Conservation (phyloP, 2,888 invertebrate genomes). For the Leptopilina syphax region DNA sequence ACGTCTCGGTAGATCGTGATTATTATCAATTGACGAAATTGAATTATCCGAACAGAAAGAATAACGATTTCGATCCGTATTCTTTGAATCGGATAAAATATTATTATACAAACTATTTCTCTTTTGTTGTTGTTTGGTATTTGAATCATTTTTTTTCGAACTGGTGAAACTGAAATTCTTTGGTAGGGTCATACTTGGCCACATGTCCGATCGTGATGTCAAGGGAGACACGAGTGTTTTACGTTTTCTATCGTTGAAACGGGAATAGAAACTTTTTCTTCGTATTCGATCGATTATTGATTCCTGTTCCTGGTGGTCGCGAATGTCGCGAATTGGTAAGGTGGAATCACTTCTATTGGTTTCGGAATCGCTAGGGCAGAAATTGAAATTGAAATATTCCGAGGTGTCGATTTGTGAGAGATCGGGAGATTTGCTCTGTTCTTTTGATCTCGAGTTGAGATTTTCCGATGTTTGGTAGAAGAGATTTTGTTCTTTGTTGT, state of each 20-base stretch:
- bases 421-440: constrained; percentile 36
- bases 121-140: not conserved
- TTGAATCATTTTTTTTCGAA: not conserved
- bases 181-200: constrained; percentile 71
- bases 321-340: constrained; percentile 74
- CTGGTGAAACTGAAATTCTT: constrained; percentile 73
- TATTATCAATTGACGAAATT: not conserved
- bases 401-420: constrained; percentile 81
- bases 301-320: constrained; percentile 76
- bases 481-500: not conserved
- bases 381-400: constrained; percentile 82
- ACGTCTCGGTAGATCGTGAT: not conserved
- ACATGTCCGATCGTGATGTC: constrained; percentile 44
- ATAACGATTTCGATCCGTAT: not conserved
- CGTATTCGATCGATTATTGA: constrained; percentile 92
- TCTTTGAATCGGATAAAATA: not conserved
- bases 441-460: not conserved
- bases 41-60: not conserved
- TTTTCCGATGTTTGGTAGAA: not conserved
- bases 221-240: constrained; percentile 83
- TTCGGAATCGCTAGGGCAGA: constrained; percentile 78
- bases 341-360: constrained; percentile 64
- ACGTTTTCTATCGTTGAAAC: constrained; percentile 91
- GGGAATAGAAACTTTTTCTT: constrained; percentile 91
- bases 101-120: constrained; percentile 5